Evolutionary conservation across 2,888 invertebrate genomes (phyloP).

Genomic region (Athetis lepigone): DNA sequence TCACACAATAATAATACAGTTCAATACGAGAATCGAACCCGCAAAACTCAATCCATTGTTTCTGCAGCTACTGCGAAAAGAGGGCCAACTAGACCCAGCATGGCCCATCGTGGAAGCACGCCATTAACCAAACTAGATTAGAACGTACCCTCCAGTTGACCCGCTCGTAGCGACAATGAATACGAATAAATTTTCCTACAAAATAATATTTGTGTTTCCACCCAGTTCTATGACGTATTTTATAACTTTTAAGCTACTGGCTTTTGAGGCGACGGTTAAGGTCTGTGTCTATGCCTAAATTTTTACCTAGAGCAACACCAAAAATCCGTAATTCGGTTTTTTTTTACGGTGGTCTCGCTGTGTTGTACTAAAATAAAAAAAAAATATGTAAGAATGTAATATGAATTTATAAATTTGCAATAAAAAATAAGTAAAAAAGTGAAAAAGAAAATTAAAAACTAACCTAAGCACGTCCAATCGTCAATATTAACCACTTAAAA

Average conservation of each 20-base stretch:
- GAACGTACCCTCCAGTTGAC: slow-evolving; percentile 21
- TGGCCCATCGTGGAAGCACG: slow-evolving; percentile 1
- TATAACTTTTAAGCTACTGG: neutral
- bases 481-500: neutral
- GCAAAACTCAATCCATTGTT: neutral
- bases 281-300: too few relatives aligned
- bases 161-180: neutral
- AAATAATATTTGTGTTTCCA: too few relatives aligned
- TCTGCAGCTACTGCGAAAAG: neutral
- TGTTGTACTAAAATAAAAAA: too few relatives aligned
- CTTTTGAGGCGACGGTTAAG: too few relatives aligned
- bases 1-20: neutral
- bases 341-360: too few relatives aligned
- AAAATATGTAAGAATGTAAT: too few relatives aligned
- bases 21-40: slow-evolving; percentile 9
- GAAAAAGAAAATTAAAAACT: neutral
- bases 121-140: slow-evolving; percentile 19
- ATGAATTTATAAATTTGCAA: too few relatives aligned
- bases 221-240: neutral
- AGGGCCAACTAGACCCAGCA: neutral
- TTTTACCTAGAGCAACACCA: too few relatives aligned
- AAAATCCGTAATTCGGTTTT: too few relatives aligned
- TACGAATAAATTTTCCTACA: neutral
- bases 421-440: too few relatives aligned
- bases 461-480: neutral